These are phyloP conservation scores for Argyresthia goedartella DNA, from an alignment of 2,888 invertebrate genomes.

Conservation along the genomic window DNA sequence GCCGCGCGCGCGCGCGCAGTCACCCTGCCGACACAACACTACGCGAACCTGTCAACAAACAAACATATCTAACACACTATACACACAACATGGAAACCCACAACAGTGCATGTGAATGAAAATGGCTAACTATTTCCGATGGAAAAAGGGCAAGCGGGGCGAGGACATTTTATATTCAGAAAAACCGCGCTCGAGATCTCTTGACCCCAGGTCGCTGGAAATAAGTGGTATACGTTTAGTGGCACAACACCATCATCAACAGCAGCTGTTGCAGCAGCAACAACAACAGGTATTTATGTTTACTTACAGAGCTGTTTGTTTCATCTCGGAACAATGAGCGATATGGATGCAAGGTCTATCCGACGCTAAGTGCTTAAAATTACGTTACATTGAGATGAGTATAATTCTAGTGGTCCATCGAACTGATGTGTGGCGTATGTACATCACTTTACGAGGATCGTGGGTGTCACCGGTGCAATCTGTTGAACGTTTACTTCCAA, in stretches of 20 bases:
- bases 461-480: too few species aligned
- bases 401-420: too few species aligned
- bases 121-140: constrained; percentile 79
- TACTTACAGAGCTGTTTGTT: neutral
- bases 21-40: neutral
- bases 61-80: neutral
- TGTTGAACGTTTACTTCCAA: too few species aligned
- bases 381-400: too few species aligned
- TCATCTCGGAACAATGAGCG: neutral
- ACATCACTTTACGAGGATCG: too few species aligned
- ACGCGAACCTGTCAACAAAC: neutral
- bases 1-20: neutral
- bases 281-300: neutral
- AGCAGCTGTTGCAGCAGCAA: neutral
- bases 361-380: neutral
- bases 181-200: constrained; percentile 79
- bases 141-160: constrained; percentile 75
- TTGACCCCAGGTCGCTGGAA: constrained; percentile 80
- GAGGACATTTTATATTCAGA: constrained; percentile 66
- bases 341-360: too few species aligned
- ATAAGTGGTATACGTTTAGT: constrained; percentile 75
- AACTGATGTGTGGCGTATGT: too few species aligned
- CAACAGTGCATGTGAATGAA: neutral
- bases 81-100: neutral
- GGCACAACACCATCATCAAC: constrained; percentile 54